Base-by-base conservation (phyloP, 1,140 invertebrate genomes). In the Heliconius himera region DNA sequence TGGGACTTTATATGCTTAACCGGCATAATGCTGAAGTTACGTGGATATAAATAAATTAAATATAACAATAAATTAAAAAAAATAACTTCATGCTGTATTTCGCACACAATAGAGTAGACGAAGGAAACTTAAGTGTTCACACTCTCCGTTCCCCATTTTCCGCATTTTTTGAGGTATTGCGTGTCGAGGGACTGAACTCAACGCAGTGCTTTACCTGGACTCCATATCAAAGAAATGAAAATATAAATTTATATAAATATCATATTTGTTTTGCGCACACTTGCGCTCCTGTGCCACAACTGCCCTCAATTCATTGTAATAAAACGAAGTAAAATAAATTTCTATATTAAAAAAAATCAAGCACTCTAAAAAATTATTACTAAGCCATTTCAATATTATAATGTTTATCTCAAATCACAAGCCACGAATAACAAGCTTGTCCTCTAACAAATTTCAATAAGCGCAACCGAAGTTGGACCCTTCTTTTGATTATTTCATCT, bases 401-500 rank as follows among this genome's bases (percentile, higher is more conserved):
- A 76, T 33, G 16, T 70, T 9, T 49, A 26, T 29, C 20, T 13
- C n/a, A 29, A 4, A 26, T 29, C 29, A 20, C 8, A 74, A 29
- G 9, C 29, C 38, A 29, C 5, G 16, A 74, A 16, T 29, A 76
- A 73, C 38, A 54, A 49, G 54, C 74, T 71, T 41, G 16, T 46
- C 20, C 41, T 36, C 22, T n/a, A 74, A 79, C 66, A 51, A 79
- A 74, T 74, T 79, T 79, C 78, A 79, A 79, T 79, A 74, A 70
- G 49, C 22, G 18, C 60, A 66, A 74, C n/a, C 46, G 70, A 79
- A 70, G 36, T 74, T 70, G 13, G 33, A 26, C 26, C 41, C 16
- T 75, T 56, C 18, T 22, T 46, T 33, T 70, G n/a, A 29, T 78
- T 73, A 70, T 74, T 74, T 74, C 73, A 8, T 73, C 36, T 73